Evolutionary conservation across 2,113 vertebrate genomes (phyloP).

Genomic region (Puntigrus tetrazona): DNA sequence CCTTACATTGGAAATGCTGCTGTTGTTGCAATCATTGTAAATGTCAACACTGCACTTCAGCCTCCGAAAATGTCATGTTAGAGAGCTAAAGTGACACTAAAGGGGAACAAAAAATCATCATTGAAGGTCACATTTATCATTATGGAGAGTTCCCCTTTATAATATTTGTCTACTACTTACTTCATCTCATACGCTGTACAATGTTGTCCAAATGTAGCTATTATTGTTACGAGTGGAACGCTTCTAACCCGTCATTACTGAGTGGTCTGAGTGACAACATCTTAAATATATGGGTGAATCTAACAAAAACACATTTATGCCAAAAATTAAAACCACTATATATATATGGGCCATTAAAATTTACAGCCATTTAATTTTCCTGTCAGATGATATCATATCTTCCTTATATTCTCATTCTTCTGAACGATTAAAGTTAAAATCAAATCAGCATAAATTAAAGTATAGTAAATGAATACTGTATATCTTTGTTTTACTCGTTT

Average conservation of each 20-base stretch:
- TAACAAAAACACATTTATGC: too few relatives aligned
- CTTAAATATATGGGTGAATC: too few relatives aligned
- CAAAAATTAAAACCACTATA: too few relatives aligned
- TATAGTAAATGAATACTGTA: background rate
- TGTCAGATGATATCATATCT: too few relatives aligned
- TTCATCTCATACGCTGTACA: background rate
- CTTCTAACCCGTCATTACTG: background rate
- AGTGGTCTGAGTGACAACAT: background rate
- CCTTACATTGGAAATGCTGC: background rate
- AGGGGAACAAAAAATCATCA: background rate
- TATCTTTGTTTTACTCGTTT: background rate
- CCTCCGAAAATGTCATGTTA: constrained; percentile 4
- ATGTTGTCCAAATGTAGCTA: background rate
- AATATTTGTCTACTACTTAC: background rate
- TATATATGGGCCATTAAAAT: too few relatives aligned
- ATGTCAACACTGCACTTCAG: constrained; percentile 1
- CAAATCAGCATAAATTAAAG: background rate
- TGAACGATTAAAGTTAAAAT: background rate
- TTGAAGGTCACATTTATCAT: constrained; percentile 36
- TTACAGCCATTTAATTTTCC: too few relatives aligned
- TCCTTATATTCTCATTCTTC: too few relatives aligned
- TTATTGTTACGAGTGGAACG: background rate
- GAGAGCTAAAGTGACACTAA: background rate
- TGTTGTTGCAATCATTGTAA: background rate
- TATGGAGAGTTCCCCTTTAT: constrained; percentile 4